Evolutionary conservation across 2,113 vertebrate genomes (phyloP).

Genomic region (Girardinichthys multiradiatus): DNA sequence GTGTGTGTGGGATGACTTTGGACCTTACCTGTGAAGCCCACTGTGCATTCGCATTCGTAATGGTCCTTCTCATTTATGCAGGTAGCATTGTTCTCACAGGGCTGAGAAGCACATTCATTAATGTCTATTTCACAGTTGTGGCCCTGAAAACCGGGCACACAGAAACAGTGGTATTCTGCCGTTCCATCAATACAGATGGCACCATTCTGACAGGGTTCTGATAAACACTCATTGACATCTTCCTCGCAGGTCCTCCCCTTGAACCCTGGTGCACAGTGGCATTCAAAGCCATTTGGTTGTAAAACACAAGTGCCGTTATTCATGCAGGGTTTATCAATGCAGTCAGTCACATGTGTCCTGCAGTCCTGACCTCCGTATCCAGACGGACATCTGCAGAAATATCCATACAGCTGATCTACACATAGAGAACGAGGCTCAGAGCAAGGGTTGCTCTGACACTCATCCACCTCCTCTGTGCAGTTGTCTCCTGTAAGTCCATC

Average conservation of each 20-base stretch:
- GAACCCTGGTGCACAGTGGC: slow-evolving; percentile 79
- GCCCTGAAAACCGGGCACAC: slow-evolving; percentile 95
- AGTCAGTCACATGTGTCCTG: slow-evolving; percentile 63
- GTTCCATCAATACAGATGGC: slow-evolving; percentile 87
- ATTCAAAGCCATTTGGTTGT: slow-evolving; percentile 63
- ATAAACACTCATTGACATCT: slow-evolving; percentile 82
- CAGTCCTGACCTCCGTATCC: slow-evolving; percentile 78
- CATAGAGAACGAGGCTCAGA: slow-evolving; percentile 69
- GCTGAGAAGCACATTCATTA: slow-evolving; percentile 92
- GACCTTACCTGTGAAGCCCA: slow-evolving; percentile 87
- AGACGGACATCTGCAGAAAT: slow-evolving; percentile 79
- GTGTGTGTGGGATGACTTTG: not conserved
- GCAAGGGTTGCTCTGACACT: slow-evolving; percentile 83
- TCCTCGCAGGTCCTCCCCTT: slow-evolving; percentile 80
- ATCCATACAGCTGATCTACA: slow-evolving; percentile 70
- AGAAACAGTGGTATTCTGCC: slow-evolving; percentile 88
- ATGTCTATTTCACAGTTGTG: slow-evolving; percentile 94
- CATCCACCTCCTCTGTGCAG: slow-evolving; percentile 68
- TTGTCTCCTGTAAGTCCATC: slow-evolving; percentile 67
- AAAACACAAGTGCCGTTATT: slow-evolving; percentile 83
- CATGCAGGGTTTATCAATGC: slow-evolving; percentile 82
- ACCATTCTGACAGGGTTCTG: slow-evolving; percentile 88
- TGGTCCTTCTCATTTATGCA: slow-evolving; percentile 90
- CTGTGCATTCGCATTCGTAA: slow-evolving; percentile 85
- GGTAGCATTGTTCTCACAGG: slow-evolving; percentile 89